Percentiles rank a stretch among this genome's conserved stretches.
Conservation (phyloP, 2,113 vertebrate species). For the Aldabrachelys gigantea region DNA sequence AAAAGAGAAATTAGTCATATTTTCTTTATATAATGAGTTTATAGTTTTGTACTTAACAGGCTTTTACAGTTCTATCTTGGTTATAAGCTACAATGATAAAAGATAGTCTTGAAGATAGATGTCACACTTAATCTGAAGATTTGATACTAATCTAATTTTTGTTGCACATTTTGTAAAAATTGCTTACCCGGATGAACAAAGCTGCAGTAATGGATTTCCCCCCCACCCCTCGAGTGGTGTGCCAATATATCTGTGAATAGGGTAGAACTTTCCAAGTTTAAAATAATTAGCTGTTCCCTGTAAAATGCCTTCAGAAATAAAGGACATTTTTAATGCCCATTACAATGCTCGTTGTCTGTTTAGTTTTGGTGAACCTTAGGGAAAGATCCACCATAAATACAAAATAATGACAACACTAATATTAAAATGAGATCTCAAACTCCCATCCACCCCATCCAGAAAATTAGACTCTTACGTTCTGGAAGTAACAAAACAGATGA, state of each 20-base stretch:
- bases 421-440: neutral
- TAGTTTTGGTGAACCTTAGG: neutral
- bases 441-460: neutral
- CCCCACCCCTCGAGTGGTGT: neutral
- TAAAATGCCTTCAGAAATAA: neutral
- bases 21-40: constrained; percentile 9
- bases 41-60: neutral
- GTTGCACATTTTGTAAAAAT: neutral
- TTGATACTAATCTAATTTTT: neutral
- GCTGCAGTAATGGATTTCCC: neutral
- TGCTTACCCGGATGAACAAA: neutral
- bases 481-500: neutral
- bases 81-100: neutral
- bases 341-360: neutral
- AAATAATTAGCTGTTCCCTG: neutral
- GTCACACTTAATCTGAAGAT: fast-evolving
- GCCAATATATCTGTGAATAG: neutral
- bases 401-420: neutral
- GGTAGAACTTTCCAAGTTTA: neutral
- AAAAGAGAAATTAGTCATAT: neutral
- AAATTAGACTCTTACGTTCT: neutral
- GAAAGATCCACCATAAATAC: neutral
- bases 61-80: neutral
- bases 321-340: neutral
- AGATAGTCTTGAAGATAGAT: neutral